A percentile compares a stretch with the other conserved stretches of the same genome.
Evolutionary conservation across 2,113 vertebrate species (phyloP).

Genomic region (Chaetorhynchus papuensis): DNA sequence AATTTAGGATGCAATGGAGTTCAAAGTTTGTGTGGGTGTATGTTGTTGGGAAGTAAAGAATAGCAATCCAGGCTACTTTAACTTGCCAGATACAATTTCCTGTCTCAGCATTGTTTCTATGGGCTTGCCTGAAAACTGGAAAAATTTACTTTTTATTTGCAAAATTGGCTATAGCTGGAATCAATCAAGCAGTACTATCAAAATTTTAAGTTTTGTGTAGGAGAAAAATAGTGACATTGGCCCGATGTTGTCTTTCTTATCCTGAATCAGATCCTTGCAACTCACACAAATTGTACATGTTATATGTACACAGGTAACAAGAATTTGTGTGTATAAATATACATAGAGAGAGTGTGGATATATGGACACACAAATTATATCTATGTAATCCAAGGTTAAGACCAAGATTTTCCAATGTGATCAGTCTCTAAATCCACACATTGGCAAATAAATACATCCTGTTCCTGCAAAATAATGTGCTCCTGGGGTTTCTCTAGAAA

Average conservation of each 20-base stretch:
- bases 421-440: slow-evolving; percentile 1
- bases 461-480: slow-evolving; percentile 1
- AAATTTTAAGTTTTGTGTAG: neutral
- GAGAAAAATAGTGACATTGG: neutral
- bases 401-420: neutral
- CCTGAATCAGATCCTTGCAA: neutral
- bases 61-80: neutral
- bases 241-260: neutral
- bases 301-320: neutral
- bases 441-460: slow-evolving; percentile 39
- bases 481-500: slow-evolving; percentile 28
- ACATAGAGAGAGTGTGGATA: neutral
- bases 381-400: neutral
- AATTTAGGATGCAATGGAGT: slow-evolving; percentile 22
- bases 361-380: neutral
- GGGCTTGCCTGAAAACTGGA: neutral
- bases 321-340: neutral
- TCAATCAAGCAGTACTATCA: neutral
- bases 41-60: slow-evolving; percentile 23
- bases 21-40: slow-evolving; percentile 47
- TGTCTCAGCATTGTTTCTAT: slow-evolving; percentile 13
- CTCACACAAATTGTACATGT: neutral
- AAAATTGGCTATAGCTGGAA: neutral
- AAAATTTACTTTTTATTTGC: slow-evolving; percentile 15
- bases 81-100: slow-evolving; percentile 54